Evolutionary conservation across 2,888 invertebrate species (phyloP), one percentile per base, ranked within the genome.

Genomic region (Megamerina dolium): DNA sequence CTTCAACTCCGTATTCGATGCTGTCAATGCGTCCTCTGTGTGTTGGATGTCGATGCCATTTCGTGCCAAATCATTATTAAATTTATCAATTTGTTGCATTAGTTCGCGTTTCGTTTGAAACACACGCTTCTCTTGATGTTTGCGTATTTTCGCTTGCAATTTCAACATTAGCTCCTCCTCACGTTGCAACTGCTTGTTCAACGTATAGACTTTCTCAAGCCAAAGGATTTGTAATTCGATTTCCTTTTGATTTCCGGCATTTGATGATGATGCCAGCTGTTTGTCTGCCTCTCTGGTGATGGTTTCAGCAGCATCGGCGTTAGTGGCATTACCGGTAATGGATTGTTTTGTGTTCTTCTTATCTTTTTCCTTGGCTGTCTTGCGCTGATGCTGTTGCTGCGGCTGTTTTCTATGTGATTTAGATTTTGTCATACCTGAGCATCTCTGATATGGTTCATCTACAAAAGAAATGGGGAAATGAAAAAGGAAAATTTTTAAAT

Each of bases 131-230:
- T 63, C 54, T 46, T 66, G 67, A 55, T 80, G 79, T 48, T 80
- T 71, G 54, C 79, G 77, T 5, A 81, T 76, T 66, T 81, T 81
- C 3, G 79, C 77, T 23, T 80, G 78, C 29, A 88, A 63, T 53
- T 84, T 74, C 4, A 84, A 80, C 3, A 87, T 74, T 43, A 79
- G 70, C 62, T 85, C 85, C 61, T 87, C 85, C 63, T 87, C 85
- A 44, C 80, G 75, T 45, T 85, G 80, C 44, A 88, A 70, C 57
- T 80, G 77, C 61, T 85, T 83, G 64, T 87, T 87, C 19, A 87
- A 73, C 40, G 81, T 79, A 18, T 83, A 77, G 37, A 87, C 76
- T 66, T 80, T 83, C 58, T 87, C 87, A 57, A 85, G 73, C 52
- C 85, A 74, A 56, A 83, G 80, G n/a, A 83, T 76, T 70, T 84